These are phyloP conservation scores for Mionectes macconnelli DNA, from an alignment of 2,113 vertebrate genomes.

Conservation along the genomic window DNA sequence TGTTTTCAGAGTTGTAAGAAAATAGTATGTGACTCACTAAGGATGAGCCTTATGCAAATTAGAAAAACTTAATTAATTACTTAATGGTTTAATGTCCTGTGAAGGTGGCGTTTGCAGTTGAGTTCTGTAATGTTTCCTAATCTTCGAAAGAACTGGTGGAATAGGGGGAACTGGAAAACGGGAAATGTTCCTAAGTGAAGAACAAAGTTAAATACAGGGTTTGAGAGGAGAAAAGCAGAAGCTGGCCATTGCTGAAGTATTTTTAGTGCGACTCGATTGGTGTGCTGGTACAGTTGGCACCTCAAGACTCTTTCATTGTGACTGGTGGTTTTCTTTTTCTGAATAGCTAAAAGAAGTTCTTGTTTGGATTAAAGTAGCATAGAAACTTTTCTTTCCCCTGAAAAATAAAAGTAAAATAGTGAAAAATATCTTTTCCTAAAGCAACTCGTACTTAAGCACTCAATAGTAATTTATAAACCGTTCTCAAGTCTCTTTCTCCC, in stretches of 20 bases:
- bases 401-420: background rate
- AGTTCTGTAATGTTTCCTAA: background rate
- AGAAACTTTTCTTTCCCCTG: background rate
- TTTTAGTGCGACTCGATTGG: background rate
- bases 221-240: conserved; percentile 32
- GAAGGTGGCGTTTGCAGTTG: background rate
- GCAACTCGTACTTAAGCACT: background rate
- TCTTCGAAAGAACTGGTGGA: background rate
- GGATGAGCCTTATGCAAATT: background rate
- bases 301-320: background rate
- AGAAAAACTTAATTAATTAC: background rate
- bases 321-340: background rate
- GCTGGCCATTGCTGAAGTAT: conserved; percentile 25
- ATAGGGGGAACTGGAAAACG: background rate
- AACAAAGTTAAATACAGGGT: background rate
- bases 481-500: background rate
- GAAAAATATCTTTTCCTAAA: background rate
- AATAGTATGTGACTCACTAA: background rate
- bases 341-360: background rate
- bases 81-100: background rate
- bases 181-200: background rate
- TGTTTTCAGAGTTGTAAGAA: background rate
- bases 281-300: background rate
- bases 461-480: background rate
- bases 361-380: background rate